phyloP scores from a whole-genome alignment of 2,797 vertebrate genomes.

The Acanthurus leucopareius region DNA sequence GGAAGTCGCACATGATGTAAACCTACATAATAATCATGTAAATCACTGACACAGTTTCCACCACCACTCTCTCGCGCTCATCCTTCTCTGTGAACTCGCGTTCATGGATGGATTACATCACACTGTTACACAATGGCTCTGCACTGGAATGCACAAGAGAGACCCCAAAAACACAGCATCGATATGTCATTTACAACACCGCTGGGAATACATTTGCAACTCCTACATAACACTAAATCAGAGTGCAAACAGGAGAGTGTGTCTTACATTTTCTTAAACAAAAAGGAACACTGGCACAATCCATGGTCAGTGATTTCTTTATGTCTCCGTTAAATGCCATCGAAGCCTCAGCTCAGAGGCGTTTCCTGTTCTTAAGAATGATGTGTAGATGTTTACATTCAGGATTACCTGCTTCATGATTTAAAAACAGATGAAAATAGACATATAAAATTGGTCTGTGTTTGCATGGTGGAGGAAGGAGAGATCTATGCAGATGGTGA shows the following conservation, averaged over 20 bases:
- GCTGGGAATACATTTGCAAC: conserved; percentile 45
- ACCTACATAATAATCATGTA: conserved; percentile 71
- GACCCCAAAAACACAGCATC: conserved; percentile 57
- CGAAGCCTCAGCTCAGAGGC: conserved; percentile 9
- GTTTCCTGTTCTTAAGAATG: conserved; percentile 11
- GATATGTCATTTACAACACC: conserved; percentile 52
- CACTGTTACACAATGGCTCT: conserved; percentile 80
- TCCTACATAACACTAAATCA: conserved; percentile 5
- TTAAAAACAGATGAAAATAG: conserved; percentile 38
- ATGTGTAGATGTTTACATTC: conserved; percentile 35
- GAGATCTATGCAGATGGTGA: conserved; percentile 81
- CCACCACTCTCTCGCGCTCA: conserved; percentile 55
- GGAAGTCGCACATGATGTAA: conserved; percentile 62
- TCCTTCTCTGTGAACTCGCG: conserved; percentile 69
- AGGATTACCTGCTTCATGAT: conserved; percentile 38
- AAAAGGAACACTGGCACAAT: not conserved
- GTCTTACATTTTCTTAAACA: conserved; percentile 23
- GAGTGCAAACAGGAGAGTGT: conserved; percentile 28
- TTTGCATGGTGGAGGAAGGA: conserved; percentile 44
- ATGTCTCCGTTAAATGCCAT: conserved; percentile 40
- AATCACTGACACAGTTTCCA: conserved; percentile 77
- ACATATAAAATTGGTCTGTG: conserved; percentile 34
- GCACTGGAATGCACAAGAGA: conserved; percentile 69
- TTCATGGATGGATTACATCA: conserved; percentile 81
- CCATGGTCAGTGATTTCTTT: conserved; percentile 22